A percentile compares a stretch with the other conserved stretches of the same genome.
Evolutionary conservation across 92 coral and sea anemone genomes (phyloP).

Genomic region (Montipora capitata): DNA sequence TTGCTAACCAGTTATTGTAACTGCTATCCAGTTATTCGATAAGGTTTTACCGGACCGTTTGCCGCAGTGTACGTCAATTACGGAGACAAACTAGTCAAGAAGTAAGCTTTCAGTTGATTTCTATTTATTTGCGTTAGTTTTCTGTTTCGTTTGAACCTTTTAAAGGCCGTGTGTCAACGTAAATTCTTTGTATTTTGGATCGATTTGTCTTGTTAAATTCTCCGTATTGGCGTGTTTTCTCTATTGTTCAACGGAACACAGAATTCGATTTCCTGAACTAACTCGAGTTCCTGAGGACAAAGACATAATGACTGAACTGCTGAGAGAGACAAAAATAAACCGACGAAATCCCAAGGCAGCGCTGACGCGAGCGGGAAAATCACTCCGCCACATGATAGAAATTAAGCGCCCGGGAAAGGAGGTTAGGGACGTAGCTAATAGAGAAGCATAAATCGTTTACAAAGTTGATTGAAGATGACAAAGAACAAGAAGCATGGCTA

Average conservation of each 20-base stretch:
- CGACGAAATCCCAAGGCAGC: constrained; percentile 68
- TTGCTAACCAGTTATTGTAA: constrained; percentile 2
- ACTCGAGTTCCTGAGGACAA: neutral
- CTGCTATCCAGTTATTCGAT: neutral
- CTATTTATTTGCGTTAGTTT: neutral
- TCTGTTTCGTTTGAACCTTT: neutral
- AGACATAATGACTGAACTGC: neutral
- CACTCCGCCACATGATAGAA: constrained; percentile 35
- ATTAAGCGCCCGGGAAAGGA: constrained; percentile 16
- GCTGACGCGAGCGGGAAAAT: constrained; percentile 50
- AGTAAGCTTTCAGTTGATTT: neutral
- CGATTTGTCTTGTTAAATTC: neutral
- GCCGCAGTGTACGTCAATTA: neutral
- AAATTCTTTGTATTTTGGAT: constrained; percentile 15
- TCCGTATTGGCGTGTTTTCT: neutral
- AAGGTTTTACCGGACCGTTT: neutral
- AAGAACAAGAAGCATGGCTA: constrained; percentile 61
- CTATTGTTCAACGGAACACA: constrained; percentile 1
- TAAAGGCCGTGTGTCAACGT: constrained; percentile 1
- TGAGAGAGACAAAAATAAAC: constrained; percentile 47
- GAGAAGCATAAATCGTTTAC: constrained; percentile 53
- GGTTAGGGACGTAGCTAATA: constrained; percentile 60
- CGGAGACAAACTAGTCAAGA: neutral
- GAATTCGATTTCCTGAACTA: neutral
- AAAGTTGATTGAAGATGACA: constrained; percentile 63